Evolutionary conservation across 2,888 invertebrate species (phyloP).

Genomic region (Agrochola lychnidis): DNA sequence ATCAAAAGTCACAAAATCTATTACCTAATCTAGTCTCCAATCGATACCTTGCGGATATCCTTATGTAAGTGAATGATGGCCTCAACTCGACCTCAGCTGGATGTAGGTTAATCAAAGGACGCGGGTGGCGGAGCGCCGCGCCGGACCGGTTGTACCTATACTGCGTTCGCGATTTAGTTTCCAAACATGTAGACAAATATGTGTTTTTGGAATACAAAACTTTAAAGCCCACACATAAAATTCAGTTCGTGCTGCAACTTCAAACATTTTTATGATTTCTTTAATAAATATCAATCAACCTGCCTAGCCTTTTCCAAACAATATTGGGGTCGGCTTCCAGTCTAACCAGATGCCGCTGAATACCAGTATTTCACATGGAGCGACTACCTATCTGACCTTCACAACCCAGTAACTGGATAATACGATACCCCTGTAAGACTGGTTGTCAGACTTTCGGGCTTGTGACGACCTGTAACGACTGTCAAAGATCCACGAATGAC

Average conservation of each 20-base stretch:
- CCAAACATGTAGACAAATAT: constrained; percentile 1
- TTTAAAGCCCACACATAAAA: background rate
- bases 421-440: too few relatives aligned
- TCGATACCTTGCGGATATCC: constrained; percentile 48
- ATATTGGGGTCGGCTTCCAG: too few relatives aligned
- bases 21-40: constrained; percentile 11
- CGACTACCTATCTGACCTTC: too few relatives aligned
- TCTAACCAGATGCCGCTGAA: too few relatives aligned
- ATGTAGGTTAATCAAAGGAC: constrained; percentile 79
- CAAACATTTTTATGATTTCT: background rate
- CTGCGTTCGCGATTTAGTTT: background rate
- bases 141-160: constrained; percentile 52
- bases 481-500: too few relatives aligned
- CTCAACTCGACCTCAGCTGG: constrained; percentile 64
- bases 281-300: too few relatives aligned
- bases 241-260: background rate
- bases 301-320: too few relatives aligned
- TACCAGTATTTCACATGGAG: too few relatives aligned
- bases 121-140: constrained; percentile 43
- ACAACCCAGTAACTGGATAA: too few relatives aligned
- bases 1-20: background rate
- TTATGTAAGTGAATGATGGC: constrained; percentile 55
- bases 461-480: too few relatives aligned
- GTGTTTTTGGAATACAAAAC: background rate
- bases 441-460: too few relatives aligned